Conservation (phyloP, 2,888 invertebrate species). For the Drosophila dives region DNA sequence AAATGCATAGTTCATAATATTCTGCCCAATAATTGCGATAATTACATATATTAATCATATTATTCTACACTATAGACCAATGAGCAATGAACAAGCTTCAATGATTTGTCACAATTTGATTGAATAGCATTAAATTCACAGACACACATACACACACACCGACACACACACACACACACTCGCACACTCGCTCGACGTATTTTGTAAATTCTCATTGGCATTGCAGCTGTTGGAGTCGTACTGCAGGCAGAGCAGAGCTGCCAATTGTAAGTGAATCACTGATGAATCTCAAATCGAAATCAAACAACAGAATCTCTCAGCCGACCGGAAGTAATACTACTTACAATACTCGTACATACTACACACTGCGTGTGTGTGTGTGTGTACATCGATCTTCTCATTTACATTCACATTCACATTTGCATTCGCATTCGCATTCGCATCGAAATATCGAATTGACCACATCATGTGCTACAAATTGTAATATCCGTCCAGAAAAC, state of each 20-base stretch:
- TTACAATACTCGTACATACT: neutral
- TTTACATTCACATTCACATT: conserved; percentile 3
- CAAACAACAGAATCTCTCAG: neutral
- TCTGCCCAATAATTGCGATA: conserved; percentile 25
- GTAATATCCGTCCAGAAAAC: conserved; percentile 79
- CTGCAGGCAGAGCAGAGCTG: conserved; percentile 1
- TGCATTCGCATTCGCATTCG: conserved; percentile 1
- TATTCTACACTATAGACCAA: conserved; percentile 41
- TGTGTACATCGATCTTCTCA: conserved; percentile 16
- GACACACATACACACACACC: conserved; percentile 1
- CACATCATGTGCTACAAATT: conserved; percentile 72
- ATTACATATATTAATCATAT: conserved; percentile 13
- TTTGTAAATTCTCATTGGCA: conserved; percentile 33
- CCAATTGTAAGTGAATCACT: conserved; percentile 3
- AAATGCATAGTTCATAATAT: conserved; percentile 29
- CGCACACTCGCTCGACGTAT: neutral
- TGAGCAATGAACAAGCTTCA: neutral
- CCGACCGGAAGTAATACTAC: neutral
- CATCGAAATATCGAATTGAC: conserved; percentile 51
- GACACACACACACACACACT: conserved; percentile 15
- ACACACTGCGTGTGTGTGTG: neutral
- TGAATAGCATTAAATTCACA: conserved; percentile 33
- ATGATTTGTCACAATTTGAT: conserved; percentile 19
- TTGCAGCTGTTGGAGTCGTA: conserved; percentile 31
- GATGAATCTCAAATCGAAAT: conserved; percentile 7